Evolutionary conservation across 2,113 vertebrate genomes (phyloP).

Genomic region (Channa maculata): DNA sequence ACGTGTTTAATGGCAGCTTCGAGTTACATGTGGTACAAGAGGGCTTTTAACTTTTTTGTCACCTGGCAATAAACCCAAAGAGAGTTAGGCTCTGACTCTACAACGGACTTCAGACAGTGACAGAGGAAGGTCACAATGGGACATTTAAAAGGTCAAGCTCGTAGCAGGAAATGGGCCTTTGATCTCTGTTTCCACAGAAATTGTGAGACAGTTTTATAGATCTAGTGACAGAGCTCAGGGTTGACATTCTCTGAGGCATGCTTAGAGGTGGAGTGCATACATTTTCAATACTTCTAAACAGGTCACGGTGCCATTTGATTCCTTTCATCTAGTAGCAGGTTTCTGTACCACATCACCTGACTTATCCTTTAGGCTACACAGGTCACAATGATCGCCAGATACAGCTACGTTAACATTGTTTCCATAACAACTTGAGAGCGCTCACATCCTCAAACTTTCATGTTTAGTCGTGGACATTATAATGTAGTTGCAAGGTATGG

Average conservation of each 20-base stretch:
- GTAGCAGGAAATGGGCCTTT: constrained; percentile 65
- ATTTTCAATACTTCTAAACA: background rate
- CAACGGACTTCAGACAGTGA: constrained; percentile 55
- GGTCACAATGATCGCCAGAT: constrained; percentile 1
- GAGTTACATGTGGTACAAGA: background rate
- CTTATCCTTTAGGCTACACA: no score
- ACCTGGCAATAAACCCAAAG: constrained; percentile 15
- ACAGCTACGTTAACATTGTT: constrained; percentile 42
- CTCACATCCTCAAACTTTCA: constrained; percentile 53
- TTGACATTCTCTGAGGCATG: constrained; percentile 38
- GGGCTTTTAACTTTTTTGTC: constrained; percentile 10
- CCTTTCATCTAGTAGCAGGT: no score
- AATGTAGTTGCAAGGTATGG: constrained; percentile 46
- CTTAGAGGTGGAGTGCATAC: background rate
- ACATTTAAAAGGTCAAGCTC: constrained; percentile 69
- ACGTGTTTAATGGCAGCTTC: background rate
- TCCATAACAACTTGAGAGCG: constrained; percentile 37
- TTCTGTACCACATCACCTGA: no score
- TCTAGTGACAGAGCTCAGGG: constrained; percentile 60
- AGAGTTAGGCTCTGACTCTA: constrained; percentile 36
- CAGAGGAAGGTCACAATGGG: constrained; percentile 66
- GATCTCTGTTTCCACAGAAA: constrained; percentile 64
- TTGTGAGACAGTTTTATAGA: constrained; percentile 52
- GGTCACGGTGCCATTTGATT: background rate
- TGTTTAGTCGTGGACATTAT: constrained; percentile 38